Conservation (phyloP, 2,113 vertebrate genomes). For the Pitta sordida region DNA sequence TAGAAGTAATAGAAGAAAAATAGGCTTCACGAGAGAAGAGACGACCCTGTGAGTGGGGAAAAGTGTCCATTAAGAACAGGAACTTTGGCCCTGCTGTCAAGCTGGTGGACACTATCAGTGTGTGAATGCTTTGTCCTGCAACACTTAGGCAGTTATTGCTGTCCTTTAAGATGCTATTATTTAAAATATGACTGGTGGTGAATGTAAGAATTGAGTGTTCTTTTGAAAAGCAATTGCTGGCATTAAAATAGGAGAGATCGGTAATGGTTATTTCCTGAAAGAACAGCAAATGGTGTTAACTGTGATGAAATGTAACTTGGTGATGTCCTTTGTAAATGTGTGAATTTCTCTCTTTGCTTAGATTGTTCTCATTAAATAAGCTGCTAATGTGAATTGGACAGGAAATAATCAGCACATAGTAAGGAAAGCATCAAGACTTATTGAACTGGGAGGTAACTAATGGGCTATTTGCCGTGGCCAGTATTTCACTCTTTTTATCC, state of each 20-base stretch:
- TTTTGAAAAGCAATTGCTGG: slow-evolving; percentile 39
- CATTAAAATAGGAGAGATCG: slow-evolving; percentile 48
- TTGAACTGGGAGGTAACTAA: slow-evolving; percentile 50
- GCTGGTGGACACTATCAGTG: neutral
- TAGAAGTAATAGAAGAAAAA: slow-evolving; percentile 38
- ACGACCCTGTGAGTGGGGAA: neutral
- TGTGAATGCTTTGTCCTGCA: slow-evolving; percentile 29
- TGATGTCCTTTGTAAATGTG: slow-evolving; percentile 34
- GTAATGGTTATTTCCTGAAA: slow-evolving; percentile 59
- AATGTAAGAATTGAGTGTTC: slow-evolving; percentile 7
- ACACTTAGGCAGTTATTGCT: slow-evolving; percentile 22
- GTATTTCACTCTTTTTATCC: slow-evolving; percentile 35
- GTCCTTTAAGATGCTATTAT: slow-evolving; percentile 42
- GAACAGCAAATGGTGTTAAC: slow-evolving; percentile 45
- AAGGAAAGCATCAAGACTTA: slow-evolving; percentile 45
- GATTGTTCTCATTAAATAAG: slow-evolving; percentile 58
- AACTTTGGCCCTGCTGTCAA: neutral
- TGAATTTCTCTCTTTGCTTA: slow-evolving; percentile 41
- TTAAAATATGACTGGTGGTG: slow-evolving; percentile 5
- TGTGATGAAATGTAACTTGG: slow-evolving; percentile 44
- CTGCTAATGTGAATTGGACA: slow-evolving; percentile 54
- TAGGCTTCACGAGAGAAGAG: neutral
- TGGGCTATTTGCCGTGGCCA: slow-evolving; percentile 28
- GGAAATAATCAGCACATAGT: slow-evolving; percentile 47
- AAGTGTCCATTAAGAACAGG: slow-evolving; percentile 14